Conservation (phyloP, 2,888 invertebrate species). For the Eupithecia exiguata region DNA sequence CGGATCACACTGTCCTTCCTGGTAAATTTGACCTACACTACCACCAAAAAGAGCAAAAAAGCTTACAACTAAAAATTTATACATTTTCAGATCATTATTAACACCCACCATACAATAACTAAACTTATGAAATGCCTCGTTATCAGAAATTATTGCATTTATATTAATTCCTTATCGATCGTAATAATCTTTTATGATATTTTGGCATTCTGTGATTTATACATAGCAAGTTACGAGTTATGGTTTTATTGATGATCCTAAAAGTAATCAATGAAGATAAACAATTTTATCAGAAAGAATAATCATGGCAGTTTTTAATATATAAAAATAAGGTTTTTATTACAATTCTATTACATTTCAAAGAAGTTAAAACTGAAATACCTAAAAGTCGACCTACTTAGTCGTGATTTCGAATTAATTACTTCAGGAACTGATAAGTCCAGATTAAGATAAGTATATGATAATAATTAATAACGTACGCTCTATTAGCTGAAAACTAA, state of each 20-base stretch:
- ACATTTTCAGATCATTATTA: constrained; percentile 66
- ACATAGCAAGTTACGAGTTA: neutral
- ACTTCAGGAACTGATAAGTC: neutral
- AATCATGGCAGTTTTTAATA: neutral
- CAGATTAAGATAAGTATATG: neutral
- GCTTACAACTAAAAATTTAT: constrained; percentile 58
- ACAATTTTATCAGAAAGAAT: neutral
- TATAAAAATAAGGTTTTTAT: neutral
- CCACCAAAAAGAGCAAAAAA: constrained; percentile 55
- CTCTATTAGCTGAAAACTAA: neutral
- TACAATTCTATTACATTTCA: neutral
- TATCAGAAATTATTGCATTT: constrained; percentile 59
- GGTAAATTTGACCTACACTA: constrained; percentile 63
- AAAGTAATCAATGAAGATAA: neutral
- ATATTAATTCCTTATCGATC: constrained; percentile 62
- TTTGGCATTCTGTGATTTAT: constrained; percentile 19
- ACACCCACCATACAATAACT: constrained; percentile 55
- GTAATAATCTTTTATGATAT: constrained; percentile 29
- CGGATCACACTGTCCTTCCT: constrained; percentile 63
- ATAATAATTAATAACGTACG: neutral
- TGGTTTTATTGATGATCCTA: neutral
- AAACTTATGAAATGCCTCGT: constrained; percentile 57
- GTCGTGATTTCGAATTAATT: constrained; percentile 11
- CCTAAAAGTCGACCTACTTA: neutral
- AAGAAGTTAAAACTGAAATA: neutral